Evolutionary conservation across 2,797 vertebrate species (phyloP).

Genomic region (Tarsius wallacei): DNA sequence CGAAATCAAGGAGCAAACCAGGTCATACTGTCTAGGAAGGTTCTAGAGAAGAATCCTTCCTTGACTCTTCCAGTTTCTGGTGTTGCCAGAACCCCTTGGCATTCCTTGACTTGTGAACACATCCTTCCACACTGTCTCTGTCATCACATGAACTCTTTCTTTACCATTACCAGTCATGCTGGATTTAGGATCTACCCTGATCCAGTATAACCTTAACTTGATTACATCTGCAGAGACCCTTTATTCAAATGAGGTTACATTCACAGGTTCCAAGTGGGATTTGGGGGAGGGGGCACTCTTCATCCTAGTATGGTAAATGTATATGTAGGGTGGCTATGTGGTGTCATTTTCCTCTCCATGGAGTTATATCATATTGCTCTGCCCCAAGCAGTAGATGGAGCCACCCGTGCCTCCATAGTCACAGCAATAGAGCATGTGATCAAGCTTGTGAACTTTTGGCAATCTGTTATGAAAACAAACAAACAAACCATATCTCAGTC

Average conservation of each 20-base stretch:
- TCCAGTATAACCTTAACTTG: too few relatives aligned
- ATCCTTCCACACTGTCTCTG: background rate
- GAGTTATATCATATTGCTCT: fast-evolving
- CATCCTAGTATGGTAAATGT: background rate
- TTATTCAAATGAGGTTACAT: background rate
- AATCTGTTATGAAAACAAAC: fast-evolving
- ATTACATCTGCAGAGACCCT: background rate
- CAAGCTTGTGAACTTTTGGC: background rate
- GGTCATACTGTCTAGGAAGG: background rate
- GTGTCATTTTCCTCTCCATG: fast-evolving
- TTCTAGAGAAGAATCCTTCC: too few relatives aligned
- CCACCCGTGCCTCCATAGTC: fast-evolving
- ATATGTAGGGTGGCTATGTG: fast-evolving
- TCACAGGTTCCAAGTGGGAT: background rate
- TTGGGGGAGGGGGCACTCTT: too few relatives aligned
- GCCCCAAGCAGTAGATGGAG: fast-evolving
- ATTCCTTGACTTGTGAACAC: fast-evolving
- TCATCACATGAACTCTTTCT: background rate
- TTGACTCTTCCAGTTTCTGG: too few relatives aligned
- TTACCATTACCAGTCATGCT: fast-evolving
- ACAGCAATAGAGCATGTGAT: fast-evolving
- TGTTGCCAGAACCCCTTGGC: fast-evolving
- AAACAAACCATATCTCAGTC: fast-evolving
- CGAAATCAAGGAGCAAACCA: background rate
- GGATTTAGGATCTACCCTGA: background rate